Percentiles rank a stretch among this genome's conserved stretches.
These are phyloP conservation scores for Mythimna loreyi DNA, from an alignment of 2,888 invertebrate genomes.

Conservation along the genomic window DNA sequence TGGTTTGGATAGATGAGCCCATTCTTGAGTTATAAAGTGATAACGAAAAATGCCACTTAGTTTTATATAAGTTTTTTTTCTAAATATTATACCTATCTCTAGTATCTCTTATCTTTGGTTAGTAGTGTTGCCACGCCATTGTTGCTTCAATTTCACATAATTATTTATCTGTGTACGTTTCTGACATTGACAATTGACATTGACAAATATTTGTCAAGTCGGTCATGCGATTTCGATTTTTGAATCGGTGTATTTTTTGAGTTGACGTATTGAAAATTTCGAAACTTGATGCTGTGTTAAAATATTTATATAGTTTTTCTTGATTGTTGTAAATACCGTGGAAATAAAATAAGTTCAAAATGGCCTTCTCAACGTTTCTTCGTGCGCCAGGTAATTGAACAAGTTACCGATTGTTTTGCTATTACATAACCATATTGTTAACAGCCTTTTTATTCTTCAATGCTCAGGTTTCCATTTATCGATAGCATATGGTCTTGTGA, in stretches of 20 bases:
- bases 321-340: not conserved
- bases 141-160: too few species aligned
- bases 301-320: conserved; percentile 36
- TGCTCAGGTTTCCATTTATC: not conserved
- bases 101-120: too few species aligned
- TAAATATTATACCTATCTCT: too few species aligned
- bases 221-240: conserved; percentile 49
- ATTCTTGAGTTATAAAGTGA: too few species aligned
- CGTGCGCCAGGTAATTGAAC: conserved; percentile 80
- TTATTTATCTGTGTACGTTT: not conserved
- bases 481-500: not conserved
- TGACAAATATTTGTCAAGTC: not conserved
- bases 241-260: conserved; percentile 36
- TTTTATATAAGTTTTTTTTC: too few species aligned
- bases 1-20: too few species aligned
- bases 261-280: conserved; percentile 43
- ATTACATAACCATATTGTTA: conserved; percentile 81
- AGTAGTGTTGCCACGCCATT: too few species aligned
- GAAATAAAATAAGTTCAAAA: conserved; percentile 54
- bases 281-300: conserved; percentile 33
- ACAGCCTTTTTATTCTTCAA: not conserved
- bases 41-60: too few species aligned
- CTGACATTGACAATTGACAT: conserved; percentile 20
- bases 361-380: conserved; percentile 86
- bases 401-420: conserved; percentile 60